A percentile compares a stretch with the other conserved stretches of the same genome.
Conservation (phyloP, 2,888 invertebrate genomes). For the Linyphia triangularis region DNA sequence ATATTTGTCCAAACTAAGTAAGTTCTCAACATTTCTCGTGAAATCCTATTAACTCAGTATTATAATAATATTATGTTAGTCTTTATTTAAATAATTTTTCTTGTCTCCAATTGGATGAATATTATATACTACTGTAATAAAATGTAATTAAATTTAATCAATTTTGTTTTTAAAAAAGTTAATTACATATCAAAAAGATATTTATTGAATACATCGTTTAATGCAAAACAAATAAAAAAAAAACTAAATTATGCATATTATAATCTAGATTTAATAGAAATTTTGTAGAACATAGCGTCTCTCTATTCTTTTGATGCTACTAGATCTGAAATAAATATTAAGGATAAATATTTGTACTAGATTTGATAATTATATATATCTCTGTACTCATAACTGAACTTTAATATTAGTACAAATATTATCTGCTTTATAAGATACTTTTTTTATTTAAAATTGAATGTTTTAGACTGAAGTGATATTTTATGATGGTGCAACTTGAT, state of each 20-base stretch:
- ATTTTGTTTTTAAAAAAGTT: background rate
- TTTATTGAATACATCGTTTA: background rate
- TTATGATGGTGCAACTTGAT: slow-evolving; percentile 43
- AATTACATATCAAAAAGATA: background rate
- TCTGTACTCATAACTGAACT: slow-evolving; percentile 37
- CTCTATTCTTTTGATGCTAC: background rate
- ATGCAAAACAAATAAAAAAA: background rate
- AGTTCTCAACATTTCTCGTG: too few relatives aligned
- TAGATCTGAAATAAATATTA: slow-evolving; percentile 39
- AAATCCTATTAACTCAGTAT: too few relatives aligned
- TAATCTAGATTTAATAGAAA: background rate
- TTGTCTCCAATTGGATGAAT: too few relatives aligned
- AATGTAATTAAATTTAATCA: too few relatives aligned
- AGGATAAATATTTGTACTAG: slow-evolving; percentile 63
- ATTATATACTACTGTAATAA: too few relatives aligned
- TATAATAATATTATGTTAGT: too few relatives aligned
- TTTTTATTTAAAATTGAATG: slow-evolving; percentile 38
- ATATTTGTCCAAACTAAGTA: too few relatives aligned
- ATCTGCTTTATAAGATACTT: slow-evolving; percentile 6
- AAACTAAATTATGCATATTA: background rate
- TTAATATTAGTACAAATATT: slow-evolving; percentile 62
- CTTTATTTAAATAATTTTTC: too few relatives aligned
- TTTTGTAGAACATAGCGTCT: background rate
- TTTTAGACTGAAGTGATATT: slow-evolving; percentile 66
- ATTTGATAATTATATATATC: slow-evolving; percentile 65